A percentile compares a stretch with the other conserved stretches of the same genome.
These are phyloP conservation scores for Dromiciops gliroides DNA, from an alignment of 2,113 vertebrate genomes.

Conservation along the genomic window DNA sequence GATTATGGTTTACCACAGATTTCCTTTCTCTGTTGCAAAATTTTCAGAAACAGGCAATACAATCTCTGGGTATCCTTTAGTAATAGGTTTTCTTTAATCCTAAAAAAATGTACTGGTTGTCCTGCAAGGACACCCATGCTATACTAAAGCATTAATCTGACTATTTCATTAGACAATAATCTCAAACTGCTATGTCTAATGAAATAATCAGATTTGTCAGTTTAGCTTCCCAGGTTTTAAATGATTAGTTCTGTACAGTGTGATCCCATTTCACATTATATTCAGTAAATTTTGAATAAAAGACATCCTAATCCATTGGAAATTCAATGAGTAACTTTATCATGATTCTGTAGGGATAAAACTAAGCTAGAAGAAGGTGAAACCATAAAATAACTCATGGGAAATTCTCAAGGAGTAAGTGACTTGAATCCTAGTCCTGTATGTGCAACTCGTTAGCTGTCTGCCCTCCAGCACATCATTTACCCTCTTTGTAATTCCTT, in stretches of 20 bases:
- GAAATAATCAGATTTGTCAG: neutral
- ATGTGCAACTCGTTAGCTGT: neutral
- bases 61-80: slow-evolving; percentile 4
- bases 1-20: neutral
- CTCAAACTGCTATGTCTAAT: slow-evolving; percentile 27
- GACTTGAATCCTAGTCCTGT: neutral
- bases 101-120: fast-evolving
- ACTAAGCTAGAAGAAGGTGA: neutral
- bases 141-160: slow-evolving; percentile 48
- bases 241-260: neutral
- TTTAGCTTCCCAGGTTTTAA: neutral
- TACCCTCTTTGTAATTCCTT: neutral
- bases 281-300: slow-evolving; percentile 20
- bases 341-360: slow-evolving; percentile 4
- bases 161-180: slow-evolving; percentile 53
- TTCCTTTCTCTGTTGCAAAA: slow-evolving; percentile 14
- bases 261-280: slow-evolving; percentile 12
- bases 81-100: neutral
- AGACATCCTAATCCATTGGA: neutral
- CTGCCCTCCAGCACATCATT: neutral
- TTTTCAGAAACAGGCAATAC: neutral
- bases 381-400: slow-evolving; percentile 3
- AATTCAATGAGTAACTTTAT: slow-evolving; percentile 22
- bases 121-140: slow-evolving; percentile 9
- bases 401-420: neutral